These are phyloP conservation scores for Dromococcyx pavoninus DNA, from an alignment of 2,797 vertebrate genomes.

Conservation along the genomic window DNA sequence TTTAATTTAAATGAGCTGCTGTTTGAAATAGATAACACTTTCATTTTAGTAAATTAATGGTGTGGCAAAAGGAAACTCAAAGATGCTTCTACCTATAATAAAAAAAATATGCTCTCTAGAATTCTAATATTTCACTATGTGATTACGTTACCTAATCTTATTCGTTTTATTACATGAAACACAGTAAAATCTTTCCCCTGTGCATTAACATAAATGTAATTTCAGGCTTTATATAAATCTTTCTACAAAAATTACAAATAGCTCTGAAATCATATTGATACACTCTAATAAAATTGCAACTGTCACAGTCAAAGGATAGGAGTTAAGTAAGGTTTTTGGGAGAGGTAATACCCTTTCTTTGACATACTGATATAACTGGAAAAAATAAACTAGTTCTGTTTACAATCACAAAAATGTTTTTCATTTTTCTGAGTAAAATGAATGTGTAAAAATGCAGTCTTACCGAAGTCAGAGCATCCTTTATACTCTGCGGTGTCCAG, in stretches of 20 bases:
- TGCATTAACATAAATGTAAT: constrained; percentile 50
- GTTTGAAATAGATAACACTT: constrained; percentile 75
- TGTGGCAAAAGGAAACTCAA: constrained; percentile 55
- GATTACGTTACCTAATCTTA: constrained; percentile 56
- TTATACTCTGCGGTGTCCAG: not conserved
- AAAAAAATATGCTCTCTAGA: constrained; percentile 9
- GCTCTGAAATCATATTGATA: not conserved
- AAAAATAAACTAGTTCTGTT: not conserved
- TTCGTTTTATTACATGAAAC: constrained; percentile 14
- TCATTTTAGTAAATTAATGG: constrained; percentile 68
- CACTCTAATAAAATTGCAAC: not conserved
- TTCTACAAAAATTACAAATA: constrained; percentile 31
- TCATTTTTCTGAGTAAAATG: not conserved
- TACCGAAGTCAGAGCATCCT: not conserved
- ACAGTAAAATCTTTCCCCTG: constrained; percentile 14
- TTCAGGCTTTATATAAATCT: constrained; percentile 51
- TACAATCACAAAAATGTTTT: not conserved
- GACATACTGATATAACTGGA: not conserved
- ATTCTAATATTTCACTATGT: constrained; percentile 45
- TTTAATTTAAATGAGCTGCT: constrained; percentile 74
- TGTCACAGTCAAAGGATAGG: not conserved
- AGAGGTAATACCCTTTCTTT: not conserved
- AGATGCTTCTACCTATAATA: constrained; percentile 50
- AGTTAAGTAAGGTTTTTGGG: not conserved
- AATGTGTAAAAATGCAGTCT: not conserved